phyloP scores from a whole-genome alignment of 2,888 invertebrate species.

The Trichogramma evanescens region DNA sequence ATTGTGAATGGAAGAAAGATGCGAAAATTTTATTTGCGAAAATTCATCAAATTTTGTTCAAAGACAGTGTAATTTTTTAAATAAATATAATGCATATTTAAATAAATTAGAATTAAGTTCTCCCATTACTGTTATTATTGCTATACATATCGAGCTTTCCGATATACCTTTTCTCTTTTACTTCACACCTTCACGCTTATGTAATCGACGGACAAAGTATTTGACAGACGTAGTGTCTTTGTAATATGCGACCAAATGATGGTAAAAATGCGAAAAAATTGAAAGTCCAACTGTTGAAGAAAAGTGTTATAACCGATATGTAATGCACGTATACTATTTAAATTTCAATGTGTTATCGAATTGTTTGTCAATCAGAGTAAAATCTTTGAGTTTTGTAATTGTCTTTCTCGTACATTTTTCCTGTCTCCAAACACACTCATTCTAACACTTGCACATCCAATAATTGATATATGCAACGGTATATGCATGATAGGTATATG shows the following conservation, averaged over 20 bases:
- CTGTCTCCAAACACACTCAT: slow-evolving; percentile 15
- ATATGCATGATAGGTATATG: too few species aligned
- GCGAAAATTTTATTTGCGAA: slow-evolving; percentile 15
- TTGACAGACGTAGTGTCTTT: slow-evolving; percentile 10
- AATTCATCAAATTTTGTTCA: slow-evolving; percentile 38
- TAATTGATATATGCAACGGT: too few species aligned
- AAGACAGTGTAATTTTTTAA: slow-evolving; percentile 34
- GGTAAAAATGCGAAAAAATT: background rate
- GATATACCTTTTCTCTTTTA: slow-evolving; percentile 20
- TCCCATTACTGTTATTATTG: slow-evolving; percentile 26
- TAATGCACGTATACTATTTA: slow-evolving; percentile 12
- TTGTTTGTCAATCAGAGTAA: slow-evolving; percentile 25
- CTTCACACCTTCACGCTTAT: slow-evolving; percentile 17
- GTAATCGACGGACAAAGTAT: slow-evolving; percentile 8
- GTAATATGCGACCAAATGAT: slow-evolving; percentile 3
- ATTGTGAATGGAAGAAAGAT: background rate
- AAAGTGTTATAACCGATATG: slow-evolving; percentile 11
- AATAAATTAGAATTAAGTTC: slow-evolving; percentile 26
- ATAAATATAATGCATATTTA: slow-evolving; percentile 27
- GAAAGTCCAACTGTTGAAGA: slow-evolving; percentile 10
- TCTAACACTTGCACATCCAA: background rate
- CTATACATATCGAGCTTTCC: slow-evolving; percentile 26
- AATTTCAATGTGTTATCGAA: slow-evolving; percentile 16
- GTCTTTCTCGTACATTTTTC: slow-evolving; percentile 16
- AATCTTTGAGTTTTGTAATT: slow-evolving; percentile 22